These are phyloP conservation scores for Lepidurus couesii DNA, from an alignment of 1,140 invertebrate genomes.

Conservation along the genomic window DNA sequence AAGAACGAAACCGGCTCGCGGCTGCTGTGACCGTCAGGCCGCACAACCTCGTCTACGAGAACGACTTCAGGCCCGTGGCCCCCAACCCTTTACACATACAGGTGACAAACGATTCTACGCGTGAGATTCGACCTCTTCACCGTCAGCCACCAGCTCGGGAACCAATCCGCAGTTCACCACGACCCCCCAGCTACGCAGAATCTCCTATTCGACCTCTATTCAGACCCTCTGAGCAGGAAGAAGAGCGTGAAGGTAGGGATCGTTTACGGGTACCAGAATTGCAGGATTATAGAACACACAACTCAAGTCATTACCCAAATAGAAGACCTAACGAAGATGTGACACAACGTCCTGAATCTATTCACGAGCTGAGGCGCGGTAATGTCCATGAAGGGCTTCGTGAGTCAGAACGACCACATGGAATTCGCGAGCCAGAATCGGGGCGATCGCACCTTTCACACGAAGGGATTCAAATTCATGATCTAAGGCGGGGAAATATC, in stretches of 20 bases:
- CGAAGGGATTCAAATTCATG: background rate
- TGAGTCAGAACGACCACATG: background rate
- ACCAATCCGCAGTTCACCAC: background rate
- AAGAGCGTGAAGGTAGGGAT: background rate
- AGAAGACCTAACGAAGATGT: background rate
- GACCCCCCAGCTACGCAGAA: background rate
- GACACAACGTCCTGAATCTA: background rate
- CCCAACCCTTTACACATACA: background rate
- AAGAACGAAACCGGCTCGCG: background rate
- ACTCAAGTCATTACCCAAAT: background rate
- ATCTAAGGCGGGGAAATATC: no score
- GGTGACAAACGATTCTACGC: no score
- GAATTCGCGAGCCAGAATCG: background rate
- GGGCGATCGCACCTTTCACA: background rate
- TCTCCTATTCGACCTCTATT: background rate
- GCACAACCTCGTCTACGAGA: background rate
- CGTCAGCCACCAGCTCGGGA: background rate
- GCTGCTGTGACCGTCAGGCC: background rate
- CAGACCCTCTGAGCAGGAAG: background rate
- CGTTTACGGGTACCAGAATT: background rate
- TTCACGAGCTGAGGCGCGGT: background rate
- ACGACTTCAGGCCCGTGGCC: background rate
- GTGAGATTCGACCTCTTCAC: background rate
- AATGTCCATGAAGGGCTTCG: background rate
- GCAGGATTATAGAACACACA: background rate